phyloP scores from a whole-genome alignment of 1,140 invertebrate species.

The Marisa cornuarietis region DNA sequence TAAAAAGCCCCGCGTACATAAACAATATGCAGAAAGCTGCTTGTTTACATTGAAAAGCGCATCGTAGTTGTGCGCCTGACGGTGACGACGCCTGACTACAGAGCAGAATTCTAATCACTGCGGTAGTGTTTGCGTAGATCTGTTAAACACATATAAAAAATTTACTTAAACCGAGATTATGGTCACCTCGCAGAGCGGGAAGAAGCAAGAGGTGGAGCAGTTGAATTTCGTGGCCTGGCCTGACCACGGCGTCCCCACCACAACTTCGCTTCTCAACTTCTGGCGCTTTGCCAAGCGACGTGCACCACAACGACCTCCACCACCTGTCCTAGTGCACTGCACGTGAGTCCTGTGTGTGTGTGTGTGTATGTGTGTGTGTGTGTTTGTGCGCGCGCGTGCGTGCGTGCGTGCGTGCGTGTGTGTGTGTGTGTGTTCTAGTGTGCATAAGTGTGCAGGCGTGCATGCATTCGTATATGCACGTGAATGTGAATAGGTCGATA shows the following conservation, averaged over 20 bases:
- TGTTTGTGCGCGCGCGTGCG: slow-evolving; percentile 5
- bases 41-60: too few relatives aligned
- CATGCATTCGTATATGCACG: neutral
- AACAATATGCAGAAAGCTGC: too few relatives aligned
- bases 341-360: neutral
- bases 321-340: slow-evolving; percentile 7
- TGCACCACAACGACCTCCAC: neutral
- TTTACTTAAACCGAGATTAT: slow-evolving; percentile 29
- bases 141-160: neutral
- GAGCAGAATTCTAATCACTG: neutral
- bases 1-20: too few relatives aligned
- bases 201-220: too few relatives aligned
- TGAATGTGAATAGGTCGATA: too few relatives aligned
- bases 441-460: neutral
- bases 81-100: too few relatives aligned
- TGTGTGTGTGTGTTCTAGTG: slow-evolving; percentile 8
- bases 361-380: slow-evolving; percentile 13
- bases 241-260: too few relatives aligned
- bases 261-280: too few relatives aligned
- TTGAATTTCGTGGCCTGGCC: too few relatives aligned
- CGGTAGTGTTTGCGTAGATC: neutral
- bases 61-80: too few relatives aligned
- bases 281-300: neutral
- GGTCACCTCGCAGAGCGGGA: too few relatives aligned
- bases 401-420: neutral